Base-by-base conservation (phyloP, 1,140 invertebrate species). In the Ceratoteleas bidentatus region DNA sequence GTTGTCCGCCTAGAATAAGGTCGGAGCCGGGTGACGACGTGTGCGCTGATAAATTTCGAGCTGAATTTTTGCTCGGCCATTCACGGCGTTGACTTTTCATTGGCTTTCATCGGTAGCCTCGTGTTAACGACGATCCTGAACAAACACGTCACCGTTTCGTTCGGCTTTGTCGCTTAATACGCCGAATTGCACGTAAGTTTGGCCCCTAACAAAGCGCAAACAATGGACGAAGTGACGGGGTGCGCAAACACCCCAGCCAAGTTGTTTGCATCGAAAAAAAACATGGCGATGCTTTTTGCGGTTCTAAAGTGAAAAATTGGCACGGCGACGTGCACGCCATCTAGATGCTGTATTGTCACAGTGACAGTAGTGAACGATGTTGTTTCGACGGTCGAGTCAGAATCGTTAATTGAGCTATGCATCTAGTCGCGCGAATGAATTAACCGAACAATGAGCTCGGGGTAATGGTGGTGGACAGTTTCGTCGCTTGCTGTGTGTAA, bases 371-470 rank as follows among this genome's bases (percentile, higher is more conserved):
- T 24, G 24, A 24, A 24, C 24, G 24, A 24, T 24, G 24, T 24
- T 24, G 24, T 24, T 24, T 24, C 24, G 24, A n/a, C n/a, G 24
- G 24, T 4, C 24, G 24, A 24, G 24, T 24, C 24, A 24, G 24
- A 2, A 24, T 24, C 24, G 45, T 53, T 68, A 68, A 76, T 76
- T 65, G 64, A 68, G 64, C 64, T 34, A 76, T 76, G 38, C 45
- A 60, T 60, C 10, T 58, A 60, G 14, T 45, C 34, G 43, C 7
- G 56, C 61, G 72, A 75, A 75, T 62, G 49, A 76, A 76, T 76
- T 62, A 62, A 49, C 32, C 38, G 73, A 49, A 76, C 73, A 76
- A 76, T 76, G 62, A 75, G 56, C 13, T 34, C 57, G 24, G 40
- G 53, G 47, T 60, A 68, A 68, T 53, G 34, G 61, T 38, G 49